Evolutionary conservation across 2,113 vertebrate species (phyloP).

Genomic region (Nansenia antarctica): DNA sequence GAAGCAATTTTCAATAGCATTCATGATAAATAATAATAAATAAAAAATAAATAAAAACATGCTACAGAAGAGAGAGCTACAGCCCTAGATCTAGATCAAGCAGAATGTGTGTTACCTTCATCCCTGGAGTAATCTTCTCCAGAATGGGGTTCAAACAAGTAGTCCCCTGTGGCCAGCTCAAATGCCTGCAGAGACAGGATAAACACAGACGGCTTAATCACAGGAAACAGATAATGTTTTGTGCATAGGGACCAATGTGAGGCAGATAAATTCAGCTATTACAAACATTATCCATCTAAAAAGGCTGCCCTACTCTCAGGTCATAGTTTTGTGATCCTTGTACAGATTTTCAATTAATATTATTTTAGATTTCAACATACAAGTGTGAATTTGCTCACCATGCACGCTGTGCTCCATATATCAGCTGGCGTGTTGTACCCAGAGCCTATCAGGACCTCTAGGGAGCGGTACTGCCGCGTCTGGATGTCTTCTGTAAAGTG

Average conservation of each 20-base stretch:
- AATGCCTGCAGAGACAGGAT: slow-evolving; percentile 82
- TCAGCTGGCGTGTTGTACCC: slow-evolving; percentile 95
- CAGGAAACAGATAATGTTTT: not conserved
- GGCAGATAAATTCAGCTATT: not conserved
- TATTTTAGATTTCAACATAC: not conserved
- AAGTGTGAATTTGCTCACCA: slow-evolving; percentile 75
- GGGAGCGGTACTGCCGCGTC: slow-evolving; percentile 92
- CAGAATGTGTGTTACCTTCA: slow-evolving; percentile 81
- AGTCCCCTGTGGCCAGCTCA: slow-evolving; percentile 96
- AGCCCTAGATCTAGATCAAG: not conserved
- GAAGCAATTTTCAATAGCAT: too few species aligned
- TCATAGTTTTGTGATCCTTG: not conserved
- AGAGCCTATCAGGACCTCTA: slow-evolving; percentile 93
- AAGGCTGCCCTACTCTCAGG: not conserved
- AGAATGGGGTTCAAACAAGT: slow-evolving; percentile 96
- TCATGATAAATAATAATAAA: too few species aligned
- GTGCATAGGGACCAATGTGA: too few species aligned
- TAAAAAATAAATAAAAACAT: not conserved
- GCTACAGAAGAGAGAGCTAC: not conserved
- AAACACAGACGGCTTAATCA: slow-evolving; percentile 20
- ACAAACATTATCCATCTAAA: not conserved
- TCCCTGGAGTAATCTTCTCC: slow-evolving; percentile 97
- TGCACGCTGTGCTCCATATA: slow-evolving; percentile 98
- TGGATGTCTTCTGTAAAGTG: slow-evolving; percentile 99
- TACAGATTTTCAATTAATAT: not conserved